Evolutionary conservation across 2,797 vertebrate genomes (phyloP).

Genomic region (Microchirus variegatus): DNA sequence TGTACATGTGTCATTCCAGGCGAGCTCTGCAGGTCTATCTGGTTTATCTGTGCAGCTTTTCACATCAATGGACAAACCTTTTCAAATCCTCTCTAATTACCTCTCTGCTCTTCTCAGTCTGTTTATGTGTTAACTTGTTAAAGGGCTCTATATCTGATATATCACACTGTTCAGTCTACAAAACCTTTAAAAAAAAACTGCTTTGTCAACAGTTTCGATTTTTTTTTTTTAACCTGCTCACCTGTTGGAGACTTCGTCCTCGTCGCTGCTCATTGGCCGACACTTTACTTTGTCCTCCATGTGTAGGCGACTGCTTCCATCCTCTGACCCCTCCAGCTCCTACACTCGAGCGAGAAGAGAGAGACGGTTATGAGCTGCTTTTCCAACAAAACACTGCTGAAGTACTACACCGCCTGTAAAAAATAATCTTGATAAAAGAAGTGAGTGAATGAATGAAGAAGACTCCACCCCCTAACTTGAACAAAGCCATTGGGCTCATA

Average conservation of each 20-base stretch:
- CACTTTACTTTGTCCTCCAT: slow-evolving; percentile 22
- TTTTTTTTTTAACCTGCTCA: slow-evolving; percentile 33
- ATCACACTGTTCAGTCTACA: background rate
- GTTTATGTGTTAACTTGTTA: slow-evolving; percentile 1
- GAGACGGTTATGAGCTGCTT: background rate
- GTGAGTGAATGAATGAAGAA: slow-evolving; percentile 52
- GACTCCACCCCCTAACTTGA: slow-evolving; percentile 46
- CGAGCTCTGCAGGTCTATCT: slow-evolving; percentile 69
- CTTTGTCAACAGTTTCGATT: too few species aligned
- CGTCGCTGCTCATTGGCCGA: slow-evolving; percentile 46
- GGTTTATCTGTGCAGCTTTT: slow-evolving; percentile 58
- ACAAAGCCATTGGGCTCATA: background rate
- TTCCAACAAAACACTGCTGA: slow-evolving; percentile 5
- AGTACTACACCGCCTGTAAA: slow-evolving; percentile 15
- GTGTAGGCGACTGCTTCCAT: slow-evolving; percentile 29
- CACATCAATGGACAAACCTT: slow-evolving; percentile 36
- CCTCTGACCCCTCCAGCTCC: slow-evolving; percentile 61
- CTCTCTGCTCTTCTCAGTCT: slow-evolving; percentile 9
- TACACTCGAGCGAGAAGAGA: slow-evolving; percentile 45
- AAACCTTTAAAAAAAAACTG: background rate
- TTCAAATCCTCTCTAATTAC: slow-evolving; percentile 52
- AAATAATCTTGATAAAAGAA: slow-evolving; percentile 40
- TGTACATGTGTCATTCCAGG: slow-evolving; percentile 21
- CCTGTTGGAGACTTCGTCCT: slow-evolving; percentile 63
- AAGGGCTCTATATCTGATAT: slow-evolving; percentile 2